Base-by-base conservation (phyloP, 2,113 vertebrate genomes). In the Alaudala cheleensis region DNA sequence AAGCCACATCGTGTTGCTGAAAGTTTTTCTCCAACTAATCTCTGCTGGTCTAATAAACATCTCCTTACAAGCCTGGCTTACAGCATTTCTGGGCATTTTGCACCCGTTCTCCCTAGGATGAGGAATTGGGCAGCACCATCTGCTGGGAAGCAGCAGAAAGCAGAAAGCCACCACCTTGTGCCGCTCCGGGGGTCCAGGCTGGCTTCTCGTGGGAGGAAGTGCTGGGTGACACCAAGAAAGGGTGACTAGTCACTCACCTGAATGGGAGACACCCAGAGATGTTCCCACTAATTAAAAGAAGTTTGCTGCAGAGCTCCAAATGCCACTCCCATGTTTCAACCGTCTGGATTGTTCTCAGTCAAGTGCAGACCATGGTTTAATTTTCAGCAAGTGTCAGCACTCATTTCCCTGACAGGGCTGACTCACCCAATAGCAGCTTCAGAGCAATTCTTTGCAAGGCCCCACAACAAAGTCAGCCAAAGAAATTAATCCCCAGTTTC, bases 101-200 rank as follows among this genome's bases (percentile, higher is more conserved):
- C 33, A 83, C 7, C 9, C 0, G 0, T 9, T 20, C 50, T 76
- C 19, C 26, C 18, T 29, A 24, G 57, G 56, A 77, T 29, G 60
- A 66, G 19, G 76, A 71, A 80, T 22, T 57, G 56, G 87, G 95
- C 88, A 96, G 95, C 95, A 91, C 94, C 96, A 97, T 93, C 96
- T 96, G 90, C 94, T 88, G 95, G 96, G 93, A 92, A 88, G 65
- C 69, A 70, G 70, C 65, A 94, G 94, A 93, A 96, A 88, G 39
- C 93, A 94, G 94, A 93, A 96, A 88, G 39, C 93, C 83, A 82
- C 29, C 0, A 0, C 11, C 26, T 79, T 49, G 69, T 45, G 53
- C 44, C 66, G 26, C 12, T 62, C 15, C 8, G 2, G 56, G 56
- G 61, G 42, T 37, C 39, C 14, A 18, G 31, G 25, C 31, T 2